These are phyloP conservation scores for Lophura nycthemera DNA, from an alignment of 2,113 vertebrate genomes.

Conservation along the genomic window DNA sequence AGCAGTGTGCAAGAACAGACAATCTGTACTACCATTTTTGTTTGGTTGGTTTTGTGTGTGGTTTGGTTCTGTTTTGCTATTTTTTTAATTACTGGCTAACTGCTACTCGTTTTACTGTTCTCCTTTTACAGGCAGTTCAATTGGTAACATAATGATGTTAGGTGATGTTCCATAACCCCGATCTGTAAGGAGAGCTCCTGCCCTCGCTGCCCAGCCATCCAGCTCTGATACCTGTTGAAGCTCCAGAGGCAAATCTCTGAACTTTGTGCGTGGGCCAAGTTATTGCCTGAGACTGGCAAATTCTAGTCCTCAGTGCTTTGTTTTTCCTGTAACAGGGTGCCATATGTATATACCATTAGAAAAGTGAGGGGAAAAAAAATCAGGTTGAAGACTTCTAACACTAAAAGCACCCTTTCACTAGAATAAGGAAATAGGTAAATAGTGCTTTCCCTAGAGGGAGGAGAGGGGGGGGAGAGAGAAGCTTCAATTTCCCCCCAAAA, in stretches of 20 bases:
- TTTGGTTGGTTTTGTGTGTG: background rate
- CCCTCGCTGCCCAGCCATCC: background rate
- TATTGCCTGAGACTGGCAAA: background rate
- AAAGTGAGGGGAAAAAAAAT: background rate
- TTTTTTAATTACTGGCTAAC: background rate
- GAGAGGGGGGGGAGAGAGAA: background rate
- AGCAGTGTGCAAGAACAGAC: background rate
- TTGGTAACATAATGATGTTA: background rate
- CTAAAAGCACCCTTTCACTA: background rate
- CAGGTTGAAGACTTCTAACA: background rate
- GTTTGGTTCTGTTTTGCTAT: fast-evolving
- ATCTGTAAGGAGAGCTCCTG: background rate
- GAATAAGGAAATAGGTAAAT: background rate
- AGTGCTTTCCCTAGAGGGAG: background rate
- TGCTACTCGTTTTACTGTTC: background rate
- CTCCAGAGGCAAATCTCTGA: background rate
- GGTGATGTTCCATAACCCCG: background rate
- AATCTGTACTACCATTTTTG: fast-evolving
- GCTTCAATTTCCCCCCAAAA: background rate
- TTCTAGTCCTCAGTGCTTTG: background rate
- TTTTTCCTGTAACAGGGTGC: background rate
- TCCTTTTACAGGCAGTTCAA: background rate
- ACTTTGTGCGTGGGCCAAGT: background rate
- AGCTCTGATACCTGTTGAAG: background rate
- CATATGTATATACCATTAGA: background rate